These are phyloP conservation scores for Andrena marginata DNA, from an alignment of 2,888 invertebrate species.

Conservation along the genomic window DNA sequence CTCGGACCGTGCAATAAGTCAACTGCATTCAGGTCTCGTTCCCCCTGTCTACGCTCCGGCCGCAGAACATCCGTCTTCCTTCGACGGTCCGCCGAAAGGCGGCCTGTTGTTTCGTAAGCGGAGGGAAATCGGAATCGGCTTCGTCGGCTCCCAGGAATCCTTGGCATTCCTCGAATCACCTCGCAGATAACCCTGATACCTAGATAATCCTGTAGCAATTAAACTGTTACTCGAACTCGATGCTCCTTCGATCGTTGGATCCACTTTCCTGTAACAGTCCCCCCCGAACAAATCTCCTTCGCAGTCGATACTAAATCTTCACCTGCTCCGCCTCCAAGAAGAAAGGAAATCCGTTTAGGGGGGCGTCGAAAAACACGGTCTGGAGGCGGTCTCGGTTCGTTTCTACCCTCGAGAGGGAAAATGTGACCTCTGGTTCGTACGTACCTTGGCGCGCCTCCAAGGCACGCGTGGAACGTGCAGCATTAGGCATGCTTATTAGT, in stretches of 20 bases:
- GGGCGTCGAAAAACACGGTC: not conserved
- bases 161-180: slow-evolving; percentile 17
- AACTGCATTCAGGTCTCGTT: slow-evolving; percentile 61
- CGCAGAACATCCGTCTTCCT: slow-evolving; percentile 53
- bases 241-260: slow-evolving; percentile 2
- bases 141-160: not conserved
- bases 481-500: slow-evolving; percentile 66
- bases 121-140: slow-evolving; percentile 28
- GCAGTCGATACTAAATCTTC: not conserved
- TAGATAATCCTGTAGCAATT: slow-evolving; percentile 3
- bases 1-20: slow-evolving; percentile 56
- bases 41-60: slow-evolving; percentile 31
- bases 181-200: slow-evolving; percentile 10
- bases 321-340: too few species aligned
- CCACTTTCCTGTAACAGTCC: slow-evolving; percentile 5
- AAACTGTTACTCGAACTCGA: not conserved
- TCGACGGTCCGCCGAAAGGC: slow-evolving; percentile 34
- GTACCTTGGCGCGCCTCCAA: slow-evolving; percentile 60
- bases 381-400: slow-evolving; percentile 36
- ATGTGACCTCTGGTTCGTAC: slow-evolving; percentile 58
- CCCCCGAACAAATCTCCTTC: not conserved
- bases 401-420: slow-evolving; percentile 63
- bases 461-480: slow-evolving; percentile 61
- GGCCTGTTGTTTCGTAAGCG: slow-evolving; percentile 4
- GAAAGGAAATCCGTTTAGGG: not conserved